Evolutionary conservation across 1,140 invertebrate genomes (phyloP).

Genomic region (Drosophila nannoptera): DNA sequence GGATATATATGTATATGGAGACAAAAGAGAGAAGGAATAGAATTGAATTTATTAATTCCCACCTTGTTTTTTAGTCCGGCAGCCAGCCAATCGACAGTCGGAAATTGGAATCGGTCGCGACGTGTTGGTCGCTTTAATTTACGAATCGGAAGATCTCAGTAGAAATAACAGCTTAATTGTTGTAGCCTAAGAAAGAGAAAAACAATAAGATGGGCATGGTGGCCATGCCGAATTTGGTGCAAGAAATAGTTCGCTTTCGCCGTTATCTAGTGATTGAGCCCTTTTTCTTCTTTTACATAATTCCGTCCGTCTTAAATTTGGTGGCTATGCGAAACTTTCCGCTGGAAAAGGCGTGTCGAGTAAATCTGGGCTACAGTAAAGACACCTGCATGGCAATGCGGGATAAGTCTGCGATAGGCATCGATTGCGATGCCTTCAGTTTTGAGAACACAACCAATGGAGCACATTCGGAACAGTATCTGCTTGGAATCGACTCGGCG

Average conservation of each 20-base stretch:
- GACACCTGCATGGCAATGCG: constrained; percentile 82
- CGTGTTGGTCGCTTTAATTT: constrained; percentile 41
- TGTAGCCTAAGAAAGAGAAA: constrained; percentile 38
- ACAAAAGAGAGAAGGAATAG: too few species aligned
- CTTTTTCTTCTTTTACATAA: constrained; percentile 79
- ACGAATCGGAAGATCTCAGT: constrained; percentile 7
- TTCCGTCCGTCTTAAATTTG: constrained; percentile 33
- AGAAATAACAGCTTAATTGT: constrained; percentile 6
- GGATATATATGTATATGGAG: too few species aligned
- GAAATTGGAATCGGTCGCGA: too few species aligned
- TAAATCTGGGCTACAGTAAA: constrained; percentile 81
- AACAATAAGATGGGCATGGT: constrained; percentile 38
- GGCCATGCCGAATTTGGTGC: constrained; percentile 62
- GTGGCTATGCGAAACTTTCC: constrained; percentile 80
- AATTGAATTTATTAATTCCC: too few species aligned
- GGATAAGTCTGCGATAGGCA: constrained; percentile 68
- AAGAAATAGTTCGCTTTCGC: constrained; percentile 70
- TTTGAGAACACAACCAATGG: constrained; percentile 75
- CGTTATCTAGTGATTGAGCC: constrained; percentile 79
- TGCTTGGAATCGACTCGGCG: constrained; percentile 34
- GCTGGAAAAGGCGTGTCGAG: constrained; percentile 83
- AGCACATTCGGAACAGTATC: constrained; percentile 28
- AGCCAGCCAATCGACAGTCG: too few species aligned
- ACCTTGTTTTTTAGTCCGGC: too few species aligned
- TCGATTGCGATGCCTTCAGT: constrained; percentile 66